A percentile compares a stretch with the other conserved stretches of the same genome.
Conservation (phyloP, 2,113 vertebrate species). For the Axis porcinus region DNA sequence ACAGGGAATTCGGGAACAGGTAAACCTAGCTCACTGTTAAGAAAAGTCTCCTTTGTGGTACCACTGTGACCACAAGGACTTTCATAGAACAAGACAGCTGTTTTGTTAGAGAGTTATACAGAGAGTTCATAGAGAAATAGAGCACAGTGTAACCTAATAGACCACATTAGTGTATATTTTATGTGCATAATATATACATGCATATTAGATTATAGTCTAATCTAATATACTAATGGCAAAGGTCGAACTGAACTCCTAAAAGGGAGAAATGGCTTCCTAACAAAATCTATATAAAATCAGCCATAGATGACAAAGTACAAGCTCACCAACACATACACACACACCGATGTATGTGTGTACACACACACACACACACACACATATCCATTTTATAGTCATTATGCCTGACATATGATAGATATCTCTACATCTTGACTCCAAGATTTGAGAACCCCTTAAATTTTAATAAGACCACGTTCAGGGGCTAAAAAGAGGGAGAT, state of each 20-base stretch:
- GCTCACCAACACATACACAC: not conserved
- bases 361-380: not conserved
- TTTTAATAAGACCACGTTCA: not conserved
- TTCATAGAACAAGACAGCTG: slow-evolving; percentile 40
- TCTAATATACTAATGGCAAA: slow-evolving; percentile 51
- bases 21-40: not conserved
- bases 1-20: not conserved
- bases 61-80: not conserved
- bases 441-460: not conserved
- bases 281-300: not conserved
- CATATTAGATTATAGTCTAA: slow-evolving; percentile 65
- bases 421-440: not conserved
- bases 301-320: not conserved
- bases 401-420: not conserved
- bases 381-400: not conserved
- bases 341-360: too few species aligned
- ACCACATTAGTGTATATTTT: slow-evolving; percentile 29
- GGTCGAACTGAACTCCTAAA: slow-evolving; percentile 52
- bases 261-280: slow-evolving; percentile 50
- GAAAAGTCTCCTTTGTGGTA: not conserved
- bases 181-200: slow-evolving; percentile 41
- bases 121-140: slow-evolving; percentile 43
- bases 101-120: slow-evolving; percentile 47
- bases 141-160: slow-evolving; percentile 47
- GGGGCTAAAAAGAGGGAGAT: not conserved